Percentiles rank a stretch among this genome's conserved stretches.
Evolutionary conservation across 2,797 vertebrate species (phyloP).

Genomic region (Schizopygopsis malacanthus): DNA sequence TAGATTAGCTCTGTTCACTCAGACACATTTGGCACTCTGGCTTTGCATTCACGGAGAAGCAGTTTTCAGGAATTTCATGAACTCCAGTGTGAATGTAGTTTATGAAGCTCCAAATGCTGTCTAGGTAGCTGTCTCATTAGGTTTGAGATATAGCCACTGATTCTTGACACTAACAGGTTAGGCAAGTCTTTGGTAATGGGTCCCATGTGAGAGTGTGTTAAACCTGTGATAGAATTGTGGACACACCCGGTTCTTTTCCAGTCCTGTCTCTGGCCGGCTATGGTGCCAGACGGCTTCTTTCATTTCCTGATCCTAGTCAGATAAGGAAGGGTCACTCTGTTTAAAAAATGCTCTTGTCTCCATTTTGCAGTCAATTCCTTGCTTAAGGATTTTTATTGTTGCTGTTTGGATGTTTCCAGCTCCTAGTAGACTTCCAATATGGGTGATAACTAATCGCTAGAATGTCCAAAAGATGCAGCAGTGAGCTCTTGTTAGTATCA

Average conservation of each 20-base stretch:
- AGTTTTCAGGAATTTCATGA: conserved; percentile 1
- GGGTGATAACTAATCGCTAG: neutral
- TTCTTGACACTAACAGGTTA: conserved; percentile 7
- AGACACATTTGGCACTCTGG: neutral
- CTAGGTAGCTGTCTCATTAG: neutral
- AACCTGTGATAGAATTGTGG: conserved; percentile 28
- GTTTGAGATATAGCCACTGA: neutral
- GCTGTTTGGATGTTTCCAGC: neutral
- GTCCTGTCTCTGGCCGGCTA: neutral
- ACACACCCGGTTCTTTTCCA: conserved; percentile 58
- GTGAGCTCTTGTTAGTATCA: neutral
- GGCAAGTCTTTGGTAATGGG: conserved; percentile 38
- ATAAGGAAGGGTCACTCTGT: conserved; percentile 11
- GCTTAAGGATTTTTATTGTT: neutral
- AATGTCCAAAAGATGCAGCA: neutral
- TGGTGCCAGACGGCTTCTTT: conserved; percentile 7
- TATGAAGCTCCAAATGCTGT: neutral
- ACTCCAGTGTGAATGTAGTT: neutral
- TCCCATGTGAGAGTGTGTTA: conserved; percentile 42
- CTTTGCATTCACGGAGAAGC: neutral
- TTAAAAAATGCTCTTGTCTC: conserved; percentile 1
- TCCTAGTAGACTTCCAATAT: neutral
- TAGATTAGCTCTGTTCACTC: neutral
- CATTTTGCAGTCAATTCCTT: neutral
- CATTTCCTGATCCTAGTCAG: conserved; percentile 41